A percentile compares a stretch with the other conserved stretches of the same genome.
These are phyloP conservation scores for Heliconius charithonia DNA, from an alignment of 2,888 invertebrate genomes.

Conservation along the genomic window DNA sequence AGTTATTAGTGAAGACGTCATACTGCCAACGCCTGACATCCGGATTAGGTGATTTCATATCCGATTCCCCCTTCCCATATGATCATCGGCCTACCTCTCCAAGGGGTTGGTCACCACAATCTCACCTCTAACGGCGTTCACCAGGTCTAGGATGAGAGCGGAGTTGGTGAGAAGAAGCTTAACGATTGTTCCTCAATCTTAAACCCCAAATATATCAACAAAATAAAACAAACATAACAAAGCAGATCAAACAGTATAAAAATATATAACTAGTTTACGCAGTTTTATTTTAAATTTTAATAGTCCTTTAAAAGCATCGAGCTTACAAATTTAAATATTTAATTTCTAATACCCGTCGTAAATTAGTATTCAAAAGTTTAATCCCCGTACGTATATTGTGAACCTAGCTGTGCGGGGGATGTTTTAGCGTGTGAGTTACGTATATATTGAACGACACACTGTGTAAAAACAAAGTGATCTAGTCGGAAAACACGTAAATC, in stretches of 20 bases:
- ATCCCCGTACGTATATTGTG: not conserved
- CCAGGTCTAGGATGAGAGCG: no score
- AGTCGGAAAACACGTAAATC: not conserved
- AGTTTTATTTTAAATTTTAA: not conserved
- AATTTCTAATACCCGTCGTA: slow-evolving; percentile 4
- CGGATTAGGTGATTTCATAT: no score
- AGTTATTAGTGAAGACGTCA: no score
- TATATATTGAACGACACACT: not conserved
- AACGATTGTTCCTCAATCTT: no score
- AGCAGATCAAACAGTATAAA: not conserved
- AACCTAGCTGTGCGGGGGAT: not conserved
- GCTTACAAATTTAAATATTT: slow-evolving; percentile 8
- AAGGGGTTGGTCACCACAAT: no score
- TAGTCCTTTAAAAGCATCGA: not conserved
- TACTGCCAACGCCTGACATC: no score
- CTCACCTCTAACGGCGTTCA: no score
- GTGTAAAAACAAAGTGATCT: not conserved
- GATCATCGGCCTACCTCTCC: no score
- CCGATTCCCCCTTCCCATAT: no score
- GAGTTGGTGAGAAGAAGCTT: no score
- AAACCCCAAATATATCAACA: no score
- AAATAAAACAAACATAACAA: not conserved
- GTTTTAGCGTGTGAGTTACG: not conserved
- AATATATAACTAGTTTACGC: not conserved
- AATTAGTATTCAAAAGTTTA: slow-evolving; percentile 12